Evolutionary conservation across 2,797 vertebrate genomes (phyloP).

Genomic region (Hipposideros larvatus): DNA sequence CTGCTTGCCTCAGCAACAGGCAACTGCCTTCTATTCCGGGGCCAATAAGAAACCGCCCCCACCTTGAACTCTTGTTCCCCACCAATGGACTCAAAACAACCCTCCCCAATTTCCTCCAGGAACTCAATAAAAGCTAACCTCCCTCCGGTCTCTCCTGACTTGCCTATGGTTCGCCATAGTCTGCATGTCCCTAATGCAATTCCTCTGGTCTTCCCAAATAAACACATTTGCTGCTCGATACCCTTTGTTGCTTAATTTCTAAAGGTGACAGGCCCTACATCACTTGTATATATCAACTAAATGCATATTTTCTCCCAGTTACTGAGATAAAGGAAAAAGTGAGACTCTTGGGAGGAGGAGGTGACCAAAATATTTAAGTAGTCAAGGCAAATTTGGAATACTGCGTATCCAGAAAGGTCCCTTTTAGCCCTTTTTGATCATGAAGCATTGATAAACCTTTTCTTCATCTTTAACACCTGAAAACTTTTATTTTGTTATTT

Average conservation of each 20-base stretch:
- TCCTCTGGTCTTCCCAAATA: background rate
- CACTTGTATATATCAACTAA: background rate
- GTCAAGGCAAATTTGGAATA: background rate
- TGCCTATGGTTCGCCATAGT: background rate
- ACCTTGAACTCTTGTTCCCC: background rate
- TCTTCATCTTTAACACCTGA: background rate
- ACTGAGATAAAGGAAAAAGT: background rate
- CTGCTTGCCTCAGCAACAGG: background rate
- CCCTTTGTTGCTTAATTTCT: background rate
- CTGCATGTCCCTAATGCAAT: background rate
- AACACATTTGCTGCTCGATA: background rate
- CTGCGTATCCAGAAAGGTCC: background rate
- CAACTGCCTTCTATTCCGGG: background rate
- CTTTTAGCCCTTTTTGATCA: background rate
- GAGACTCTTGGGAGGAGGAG: background rate
- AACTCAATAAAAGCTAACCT: background rate
- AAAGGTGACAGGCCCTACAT: background rate
- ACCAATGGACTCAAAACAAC: background rate
- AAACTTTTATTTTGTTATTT: background rate
- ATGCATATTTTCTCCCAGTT: background rate
- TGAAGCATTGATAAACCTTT: background rate
- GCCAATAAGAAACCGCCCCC: background rate
- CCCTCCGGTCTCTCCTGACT: background rate
- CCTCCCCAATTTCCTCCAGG: background rate
- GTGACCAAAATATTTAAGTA: background rate